Evolutionary conservation across 2,113 vertebrate genomes (phyloP).

Genomic region (Catharus fuscescens): DNA sequence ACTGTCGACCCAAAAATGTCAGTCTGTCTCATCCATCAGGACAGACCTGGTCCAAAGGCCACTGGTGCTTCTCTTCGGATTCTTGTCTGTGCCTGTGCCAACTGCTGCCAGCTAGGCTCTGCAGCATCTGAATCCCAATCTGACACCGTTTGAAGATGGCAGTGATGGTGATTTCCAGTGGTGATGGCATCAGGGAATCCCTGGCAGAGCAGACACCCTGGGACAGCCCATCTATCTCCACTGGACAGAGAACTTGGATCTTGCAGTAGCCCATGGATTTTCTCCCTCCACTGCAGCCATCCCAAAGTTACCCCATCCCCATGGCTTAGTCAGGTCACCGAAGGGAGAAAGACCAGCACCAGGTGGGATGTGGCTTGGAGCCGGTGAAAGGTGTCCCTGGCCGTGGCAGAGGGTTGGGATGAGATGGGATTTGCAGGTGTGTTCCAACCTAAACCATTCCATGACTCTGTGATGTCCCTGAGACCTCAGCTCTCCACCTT

Average conservation of each 20-base stretch:
- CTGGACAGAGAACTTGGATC: background rate
- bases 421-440: background rate
- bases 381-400: background rate
- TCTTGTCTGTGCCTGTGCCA: background rate
- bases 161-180: background rate
- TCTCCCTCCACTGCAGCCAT: background rate
- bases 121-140: background rate
- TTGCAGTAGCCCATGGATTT: background rate
- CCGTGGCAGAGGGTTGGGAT: background rate
- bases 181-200: background rate
- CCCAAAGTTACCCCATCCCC: background rate
- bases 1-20: background rate
- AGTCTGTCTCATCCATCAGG: background rate
- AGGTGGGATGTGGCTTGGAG: background rate
- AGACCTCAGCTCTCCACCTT: background rate
- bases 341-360: background rate
- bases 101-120: background rate
- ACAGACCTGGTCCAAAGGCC: background rate
- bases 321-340: background rate
- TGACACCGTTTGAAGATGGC: background rate
- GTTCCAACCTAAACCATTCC: background rate
- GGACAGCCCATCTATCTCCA: background rate
- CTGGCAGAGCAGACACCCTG: background rate
- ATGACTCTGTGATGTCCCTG: background rate
- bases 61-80: background rate